Percentiles rank a stretch among this genome's conserved stretches.
These are phyloP conservation scores for Halcyon malimbica DNA, from an alignment of 2,113 vertebrate genomes.

Conservation along the genomic window DNA sequence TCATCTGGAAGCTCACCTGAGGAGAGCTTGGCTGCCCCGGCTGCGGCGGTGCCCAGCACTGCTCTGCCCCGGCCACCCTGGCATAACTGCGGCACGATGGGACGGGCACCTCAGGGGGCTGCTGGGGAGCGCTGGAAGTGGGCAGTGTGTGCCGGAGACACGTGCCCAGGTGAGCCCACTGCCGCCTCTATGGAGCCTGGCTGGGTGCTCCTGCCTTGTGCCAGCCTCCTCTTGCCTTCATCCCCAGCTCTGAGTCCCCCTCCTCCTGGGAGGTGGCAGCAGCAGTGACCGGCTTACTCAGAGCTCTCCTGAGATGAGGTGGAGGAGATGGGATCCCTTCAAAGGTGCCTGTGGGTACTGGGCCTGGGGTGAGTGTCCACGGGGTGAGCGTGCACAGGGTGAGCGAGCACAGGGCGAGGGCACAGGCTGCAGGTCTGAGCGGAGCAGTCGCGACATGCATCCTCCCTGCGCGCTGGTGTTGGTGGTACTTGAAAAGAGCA, in stretches of 20 bases:
- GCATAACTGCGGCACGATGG: background rate
- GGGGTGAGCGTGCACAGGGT: background rate
- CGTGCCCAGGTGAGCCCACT: background rate
- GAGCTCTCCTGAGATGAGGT: background rate
- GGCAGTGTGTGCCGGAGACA: rapidly evolving
- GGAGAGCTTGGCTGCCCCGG: background rate
- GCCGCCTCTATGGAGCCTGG: background rate
- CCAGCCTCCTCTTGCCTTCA: background rate
- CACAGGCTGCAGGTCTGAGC: background rate
- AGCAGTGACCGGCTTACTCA: background rate
- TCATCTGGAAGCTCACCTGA: background rate
- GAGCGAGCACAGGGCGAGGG: background rate
- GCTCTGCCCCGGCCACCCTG: background rate
- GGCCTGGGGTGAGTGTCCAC: too few species aligned
- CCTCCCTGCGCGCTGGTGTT: background rate
- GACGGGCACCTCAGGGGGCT: background rate
- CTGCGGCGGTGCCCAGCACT: background rate
- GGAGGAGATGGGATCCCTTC: background rate
- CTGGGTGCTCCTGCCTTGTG: background rate
- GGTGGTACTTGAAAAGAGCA: background rate
- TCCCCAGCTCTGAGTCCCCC: background rate
- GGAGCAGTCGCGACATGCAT: rapidly evolving
- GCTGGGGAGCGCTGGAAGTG: background rate
- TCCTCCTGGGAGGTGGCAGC: background rate
- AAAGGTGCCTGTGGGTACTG: too few species aligned